Base-by-base conservation (phyloP, 2,797 vertebrate genomes). In the Tinamus major region DNA sequence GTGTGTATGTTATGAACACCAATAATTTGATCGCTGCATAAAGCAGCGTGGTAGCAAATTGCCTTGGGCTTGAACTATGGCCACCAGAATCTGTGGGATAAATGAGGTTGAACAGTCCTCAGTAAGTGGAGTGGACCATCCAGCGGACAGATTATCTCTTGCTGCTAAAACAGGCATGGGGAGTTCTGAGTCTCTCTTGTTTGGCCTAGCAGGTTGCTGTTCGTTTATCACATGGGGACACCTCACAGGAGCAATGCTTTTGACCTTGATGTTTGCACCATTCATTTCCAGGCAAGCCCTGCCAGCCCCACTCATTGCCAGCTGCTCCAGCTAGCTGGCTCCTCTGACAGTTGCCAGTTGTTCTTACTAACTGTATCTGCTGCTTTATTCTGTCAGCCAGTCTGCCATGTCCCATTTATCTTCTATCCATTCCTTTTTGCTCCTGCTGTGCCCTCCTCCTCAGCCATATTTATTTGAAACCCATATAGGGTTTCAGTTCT, bases 381-480 rank as follows among this genome's bases (percentile, higher is more conserved):
- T 85, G 86, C 80, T 56, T 72, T 82, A 39, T 77, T 91, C 80
- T 1, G 1, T 86, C 93, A 94, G 63, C 71, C 90, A 63, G 61
- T 70, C 89, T 94, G 81, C 72, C 0, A 1, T 49, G 49, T 65
- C 51, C 68, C 5, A 0, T 61, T 95, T 90, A 75, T 87, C 65
- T 94, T 58, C 93, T 85, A 92, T 93, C 91, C 94, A 91, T 94
- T 95, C 68, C 12, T 85, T 90, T 82, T 58, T 42, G 48, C 68
- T 87, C 79, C 70, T 82, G 72, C 79, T 95, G 56, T 78, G 87
- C 46, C 55, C 6, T 86, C 14, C 19, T 90, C 35, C 61, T 27
- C 72, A 93, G 86, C 31, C 41, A 35, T 21, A 29, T 51, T 74
- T 85, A 51, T 82, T 64, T 92, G 61, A 51, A 82, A 29, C 3